Percentiles rank a stretch among this genome's conserved stretches.
Evolutionary conservation across 2,797 vertebrate genomes (phyloP).

Genomic region (Rhynchonycteris naso): DNA sequence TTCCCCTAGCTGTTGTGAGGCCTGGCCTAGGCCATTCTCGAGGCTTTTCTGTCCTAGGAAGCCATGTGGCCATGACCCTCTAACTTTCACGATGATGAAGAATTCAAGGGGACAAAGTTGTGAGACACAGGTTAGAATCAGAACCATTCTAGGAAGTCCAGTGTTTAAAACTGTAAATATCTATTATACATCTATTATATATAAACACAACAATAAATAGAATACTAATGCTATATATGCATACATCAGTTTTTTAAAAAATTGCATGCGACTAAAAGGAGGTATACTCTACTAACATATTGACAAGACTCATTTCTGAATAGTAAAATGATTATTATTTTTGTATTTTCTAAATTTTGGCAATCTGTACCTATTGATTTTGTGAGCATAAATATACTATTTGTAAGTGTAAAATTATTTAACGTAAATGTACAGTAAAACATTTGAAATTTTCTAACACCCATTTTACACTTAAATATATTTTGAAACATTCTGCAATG

Average conservation of each 20-base stretch:
- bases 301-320: not conserved
- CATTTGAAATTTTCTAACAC: not conserved
- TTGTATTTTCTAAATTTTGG: slow-evolving; percentile 11
- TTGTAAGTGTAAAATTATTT: not conserved
- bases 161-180: not conserved
- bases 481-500: not conserved
- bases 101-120: not conserved
- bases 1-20: not conserved
- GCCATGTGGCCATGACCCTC: rapidly evolving
- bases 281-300: not conserved
- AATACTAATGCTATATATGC: not conserved
- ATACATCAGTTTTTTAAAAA: not conserved
- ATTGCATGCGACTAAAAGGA: not conserved
- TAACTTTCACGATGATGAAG: not conserved
- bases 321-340: not conserved
- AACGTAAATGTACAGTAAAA: slow-evolving; percentile 2
- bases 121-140: not conserved
- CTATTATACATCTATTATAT: not conserved
- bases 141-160: not conserved
- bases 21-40: not conserved
- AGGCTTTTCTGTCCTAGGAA: not conserved
- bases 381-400: not conserved
- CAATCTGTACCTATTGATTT: not conserved
- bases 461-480: not conserved
- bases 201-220: not conserved